Percentiles rank a stretch among this genome's conserved stretches.
phyloP scores from a whole-genome alignment of 2,797 vertebrate genomes.

The Orientallactaga sibirica region DNA sequence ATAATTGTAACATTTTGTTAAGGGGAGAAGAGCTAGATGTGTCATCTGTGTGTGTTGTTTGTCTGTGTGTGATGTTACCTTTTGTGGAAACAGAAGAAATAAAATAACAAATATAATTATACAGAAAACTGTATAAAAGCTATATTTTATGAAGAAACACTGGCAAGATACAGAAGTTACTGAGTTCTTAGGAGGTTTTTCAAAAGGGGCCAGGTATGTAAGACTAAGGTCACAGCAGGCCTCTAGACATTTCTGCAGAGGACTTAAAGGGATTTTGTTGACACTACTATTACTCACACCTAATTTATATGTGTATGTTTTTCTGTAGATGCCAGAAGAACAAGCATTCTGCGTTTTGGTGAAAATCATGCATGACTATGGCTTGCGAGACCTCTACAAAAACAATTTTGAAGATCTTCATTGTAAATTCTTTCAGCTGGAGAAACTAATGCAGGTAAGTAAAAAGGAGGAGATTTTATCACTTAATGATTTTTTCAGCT shows the following conservation, averaged over 20 bases:
- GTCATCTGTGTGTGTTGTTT: background rate
- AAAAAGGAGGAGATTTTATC: slow-evolving; percentile 37
- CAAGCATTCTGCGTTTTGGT: slow-evolving; percentile 99
- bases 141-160: slow-evolving; percentile 31
- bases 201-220: background rate
- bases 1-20: background rate
- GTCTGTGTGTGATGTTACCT: slow-evolving; percentile 13
- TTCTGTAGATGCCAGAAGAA: slow-evolving; percentile 97
- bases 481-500: background rate
- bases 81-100: slow-evolving; percentile 31
- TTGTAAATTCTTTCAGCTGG: slow-evolving; percentile 99
- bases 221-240: background rate
- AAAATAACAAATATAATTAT: slow-evolving; percentile 33
- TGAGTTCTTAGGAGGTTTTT: background rate
- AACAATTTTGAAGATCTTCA: slow-evolving; percentile 99
- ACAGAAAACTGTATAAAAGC: background rate
- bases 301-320: slow-evolving; percentile 59
- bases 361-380: slow-evolving; percentile 98
- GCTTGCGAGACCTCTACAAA: slow-evolving; percentile 95
- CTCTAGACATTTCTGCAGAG: background rate
- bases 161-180: background rate
- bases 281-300: background rate
- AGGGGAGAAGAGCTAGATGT: background rate
- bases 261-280: background rate
- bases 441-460: slow-evolving; percentile 95